A percentile compares a stretch with the other conserved stretches of the same genome.
Conservation (phyloP, 2,797 vertebrate species). For the Gymnocypris eckloni region DNA sequence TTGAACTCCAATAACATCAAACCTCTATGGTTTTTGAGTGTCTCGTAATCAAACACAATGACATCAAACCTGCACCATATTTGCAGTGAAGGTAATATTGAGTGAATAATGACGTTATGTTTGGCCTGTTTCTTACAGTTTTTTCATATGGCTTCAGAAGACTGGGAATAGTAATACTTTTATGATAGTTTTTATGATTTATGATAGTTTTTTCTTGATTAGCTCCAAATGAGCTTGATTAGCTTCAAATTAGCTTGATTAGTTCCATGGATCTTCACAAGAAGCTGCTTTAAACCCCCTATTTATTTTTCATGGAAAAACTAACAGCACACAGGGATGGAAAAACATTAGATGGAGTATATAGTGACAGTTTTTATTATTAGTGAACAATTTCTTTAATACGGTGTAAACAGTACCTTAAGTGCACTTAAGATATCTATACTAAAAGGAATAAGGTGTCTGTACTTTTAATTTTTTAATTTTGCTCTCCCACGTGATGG, state of each 20-base stretch:
- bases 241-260: constrained; percentile 9
- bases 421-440: background rate
- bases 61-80: constrained; percentile 7
- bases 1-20: constrained; percentile 2
- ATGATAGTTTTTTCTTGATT: background rate
- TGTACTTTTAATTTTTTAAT: constrained; percentile 14
- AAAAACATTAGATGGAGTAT: background rate
- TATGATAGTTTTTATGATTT: too few relatives aligned
- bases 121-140: background rate
- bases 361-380: background rate
- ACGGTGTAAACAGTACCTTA: background rate
- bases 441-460: background rate
- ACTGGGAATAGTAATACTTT: background rate
- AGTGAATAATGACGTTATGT: background rate
- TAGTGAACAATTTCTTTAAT: background rate
- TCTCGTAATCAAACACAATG: constrained; percentile 1
- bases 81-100: background rate
- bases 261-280: background rate
- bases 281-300: background rate
- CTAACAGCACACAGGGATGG: background rate
- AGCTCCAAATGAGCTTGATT: background rate
- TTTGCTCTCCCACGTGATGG: constrained; percentile 28
- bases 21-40: background rate
- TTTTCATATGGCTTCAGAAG: background rate
- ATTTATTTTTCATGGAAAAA: background rate